Evolutionary conservation across 2,113 vertebrate genomes (phyloP).

Genomic region (Notarius quadriscutis): DNA sequence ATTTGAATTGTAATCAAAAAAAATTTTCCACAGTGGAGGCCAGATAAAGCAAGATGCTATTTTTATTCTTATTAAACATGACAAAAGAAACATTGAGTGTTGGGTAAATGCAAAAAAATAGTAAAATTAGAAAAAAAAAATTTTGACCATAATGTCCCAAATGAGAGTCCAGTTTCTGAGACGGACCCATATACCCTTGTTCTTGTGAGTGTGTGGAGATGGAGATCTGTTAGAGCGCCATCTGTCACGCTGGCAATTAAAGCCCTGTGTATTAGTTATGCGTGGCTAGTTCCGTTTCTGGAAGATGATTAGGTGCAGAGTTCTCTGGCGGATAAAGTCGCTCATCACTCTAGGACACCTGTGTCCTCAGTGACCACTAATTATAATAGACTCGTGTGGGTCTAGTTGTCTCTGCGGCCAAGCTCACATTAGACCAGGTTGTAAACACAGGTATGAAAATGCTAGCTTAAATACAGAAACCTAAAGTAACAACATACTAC

Average conservation of each 20-base stretch:
- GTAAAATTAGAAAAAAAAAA: too few relatives aligned
- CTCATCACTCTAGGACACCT: background rate
- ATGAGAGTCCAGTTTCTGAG: too few relatives aligned
- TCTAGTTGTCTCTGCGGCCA: background rate
- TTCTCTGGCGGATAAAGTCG: background rate
- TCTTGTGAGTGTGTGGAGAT: background rate
- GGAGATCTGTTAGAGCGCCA: background rate
- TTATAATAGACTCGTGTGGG: constrained; percentile 15
- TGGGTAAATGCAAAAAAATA: too few relatives aligned
- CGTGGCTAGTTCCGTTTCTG: background rate
- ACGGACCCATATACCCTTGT: background rate
- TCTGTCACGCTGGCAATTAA: background rate
- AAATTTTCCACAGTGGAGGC: too few relatives aligned
- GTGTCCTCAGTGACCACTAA: constrained; percentile 25
- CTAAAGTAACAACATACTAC: background rate
- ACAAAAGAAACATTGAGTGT: too few relatives aligned
- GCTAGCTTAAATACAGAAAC: background rate
- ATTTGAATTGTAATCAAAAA: too few relatives aligned
- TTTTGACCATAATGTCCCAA: too few relatives aligned
- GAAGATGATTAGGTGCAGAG: background rate
- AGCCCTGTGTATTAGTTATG: background rate
- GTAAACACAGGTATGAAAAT: background rate
- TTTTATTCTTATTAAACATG: too few relatives aligned
- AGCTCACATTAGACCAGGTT: background rate
- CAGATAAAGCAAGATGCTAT: too few relatives aligned